Evolutionary conservation across 2,113 vertebrate genomes (phyloP), one percentile per base, ranked within the genome.

Genomic region (Pogona vitticeps): DNA sequence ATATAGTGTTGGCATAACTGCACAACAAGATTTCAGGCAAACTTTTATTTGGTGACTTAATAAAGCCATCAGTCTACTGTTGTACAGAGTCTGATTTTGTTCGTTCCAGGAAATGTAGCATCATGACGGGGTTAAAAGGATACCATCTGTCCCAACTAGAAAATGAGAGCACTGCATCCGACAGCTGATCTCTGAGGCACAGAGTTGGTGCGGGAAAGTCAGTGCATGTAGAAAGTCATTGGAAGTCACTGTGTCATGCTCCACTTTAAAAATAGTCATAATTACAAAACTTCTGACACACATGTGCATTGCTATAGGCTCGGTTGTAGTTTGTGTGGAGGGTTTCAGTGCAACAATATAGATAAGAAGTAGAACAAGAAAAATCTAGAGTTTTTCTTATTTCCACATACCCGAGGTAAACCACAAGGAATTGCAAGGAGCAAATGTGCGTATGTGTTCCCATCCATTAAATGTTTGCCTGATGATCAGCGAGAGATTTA

Each of bases 401-500:
- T 23, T 21, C 61, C 23, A 21, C 61, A 63, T 52, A 52, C 5
- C 46, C 67, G 67, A 85, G 78, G 58, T 42, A 52, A 21, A 33
- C 63, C 20, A 26, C 21, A 1, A 3, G 21, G 38, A 86, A 28
- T 33, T 28, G 15, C 52, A 73, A 72, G 28, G 56, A 84, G 33
- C 67, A 86, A 78, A 73, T 73, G 82, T 42, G 42, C 67, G 13
- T 0, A 0, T 58, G 0, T 26, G 0, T 26, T 56, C 75, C 38
- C 77, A 89, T 83, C 15, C n/a, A 92, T 87, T 80, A 0, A 26
- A 0, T 9, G 40, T 52, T 14, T 31, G n/a, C 42, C 46, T 68
- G 42, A 1, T 0, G 0, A 3, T 28, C 26, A 83, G 0, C 75
- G 46, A 80, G 36, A 26, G 67, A 6, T 63, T 77, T 75, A 87